Conservation (phyloP, 2,888 invertebrate species). For the Mongoloraphidia duomilia region DNA sequence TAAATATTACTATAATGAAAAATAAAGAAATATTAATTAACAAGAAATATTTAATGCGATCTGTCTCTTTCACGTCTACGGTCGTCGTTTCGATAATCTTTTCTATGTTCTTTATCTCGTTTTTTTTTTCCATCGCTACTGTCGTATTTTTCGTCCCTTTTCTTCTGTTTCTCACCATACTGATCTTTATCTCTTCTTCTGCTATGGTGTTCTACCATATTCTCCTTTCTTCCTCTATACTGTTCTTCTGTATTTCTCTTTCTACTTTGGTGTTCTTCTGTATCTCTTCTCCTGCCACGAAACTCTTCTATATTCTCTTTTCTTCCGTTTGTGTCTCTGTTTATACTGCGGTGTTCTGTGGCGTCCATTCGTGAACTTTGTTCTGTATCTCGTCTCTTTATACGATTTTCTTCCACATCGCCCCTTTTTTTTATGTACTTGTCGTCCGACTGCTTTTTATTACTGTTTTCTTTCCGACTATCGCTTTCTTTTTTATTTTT, state of each 20-base stretch:
- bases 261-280: constrained; percentile 11
- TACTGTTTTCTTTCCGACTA: constrained; percentile 4
- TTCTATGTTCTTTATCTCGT: constrained; percentile 1
- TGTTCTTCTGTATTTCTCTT: constrained; percentile 14
- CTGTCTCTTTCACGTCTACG: background rate
- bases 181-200: background rate
- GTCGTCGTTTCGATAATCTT: background rate
- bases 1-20: constrained; percentile 12
- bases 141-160: constrained; percentile 11
- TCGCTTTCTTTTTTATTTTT: constrained; percentile 6
- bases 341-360: constrained; percentile 13
- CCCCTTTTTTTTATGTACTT: constrained; percentile 17
- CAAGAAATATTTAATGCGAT: no score
- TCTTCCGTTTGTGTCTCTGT: constrained; percentile 10
- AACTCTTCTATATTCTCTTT: constrained; percentile 13
- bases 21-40: background rate
- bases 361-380: constrained; percentile 7
- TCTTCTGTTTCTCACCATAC: constrained; percentile 21
- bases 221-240: constrained; percentile 7
- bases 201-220: no score
- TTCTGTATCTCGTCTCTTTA: constrained; percentile 11
- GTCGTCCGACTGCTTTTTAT: constrained; percentile 11
- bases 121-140: constrained; percentile 6
- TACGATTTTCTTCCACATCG: constrained; percentile 15
- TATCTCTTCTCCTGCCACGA: constrained; percentile 13